Percentiles rank a stretch among this genome's conserved stretches.
phyloP scores from a whole-genome alignment of 2,797 vertebrate species.

The Hapalemur alaotrensis region DNA sequence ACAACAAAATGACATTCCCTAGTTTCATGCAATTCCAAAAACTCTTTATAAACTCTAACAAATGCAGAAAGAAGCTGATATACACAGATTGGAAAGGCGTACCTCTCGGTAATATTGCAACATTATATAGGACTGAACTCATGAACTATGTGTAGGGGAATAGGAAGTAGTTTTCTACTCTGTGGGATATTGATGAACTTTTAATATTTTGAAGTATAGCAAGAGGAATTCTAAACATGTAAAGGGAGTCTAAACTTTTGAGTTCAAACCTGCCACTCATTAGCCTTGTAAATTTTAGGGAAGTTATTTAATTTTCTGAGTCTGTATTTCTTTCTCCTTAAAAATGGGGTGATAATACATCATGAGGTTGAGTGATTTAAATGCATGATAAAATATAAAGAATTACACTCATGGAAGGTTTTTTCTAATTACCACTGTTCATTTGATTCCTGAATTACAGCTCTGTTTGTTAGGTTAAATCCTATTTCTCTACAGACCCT shows the following conservation, averaged over 20 bases:
- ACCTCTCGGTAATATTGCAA: not conserved
- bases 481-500: not conserved
- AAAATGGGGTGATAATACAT: not conserved
- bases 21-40: not conserved
- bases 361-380: not conserved
- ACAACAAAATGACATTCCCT: not conserved
- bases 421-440: slow-evolving; percentile 1
- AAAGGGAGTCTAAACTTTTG: not conserved
- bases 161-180: not conserved
- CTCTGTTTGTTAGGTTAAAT: not conserved
- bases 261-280: not conserved
- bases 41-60: not conserved
- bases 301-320: not conserved
- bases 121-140: not conserved
- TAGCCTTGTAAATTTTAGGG: not conserved
- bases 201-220: not conserved
- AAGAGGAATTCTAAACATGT: not conserved
- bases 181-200: not conserved
- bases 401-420: not conserved
- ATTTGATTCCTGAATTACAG: not conserved
- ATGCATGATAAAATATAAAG: not conserved
- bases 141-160: not conserved
- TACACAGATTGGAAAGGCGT: not conserved
- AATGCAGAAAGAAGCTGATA: not conserved
- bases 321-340: not conserved